These are phyloP conservation scores for Lycocerus yunnanus DNA, from an alignment of 2,888 invertebrate species.

Conservation along the genomic window DNA sequence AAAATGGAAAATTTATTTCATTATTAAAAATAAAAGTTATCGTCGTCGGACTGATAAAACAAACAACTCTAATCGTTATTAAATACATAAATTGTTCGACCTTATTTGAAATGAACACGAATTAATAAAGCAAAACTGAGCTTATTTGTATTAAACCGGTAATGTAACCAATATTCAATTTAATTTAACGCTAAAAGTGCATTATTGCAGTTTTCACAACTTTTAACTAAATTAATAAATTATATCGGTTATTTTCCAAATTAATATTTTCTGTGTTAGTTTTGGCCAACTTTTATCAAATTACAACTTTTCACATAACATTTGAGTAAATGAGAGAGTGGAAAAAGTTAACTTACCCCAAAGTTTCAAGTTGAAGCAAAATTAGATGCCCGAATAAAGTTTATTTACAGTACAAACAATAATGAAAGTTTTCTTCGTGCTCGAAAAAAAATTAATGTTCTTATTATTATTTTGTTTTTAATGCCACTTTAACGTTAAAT, in stretches of 20 bases:
- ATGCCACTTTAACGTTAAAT: constrained; percentile 17
- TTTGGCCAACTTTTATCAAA: background rate
- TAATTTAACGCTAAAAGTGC: background rate
- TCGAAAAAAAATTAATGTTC: background rate
- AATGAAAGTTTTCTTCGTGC: background rate
- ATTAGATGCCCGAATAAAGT: background rate
- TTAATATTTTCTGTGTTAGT: background rate
- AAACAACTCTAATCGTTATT: background rate
- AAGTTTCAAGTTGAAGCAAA: background rate
- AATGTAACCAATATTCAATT: background rate
- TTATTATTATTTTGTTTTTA: constrained; percentile 8
- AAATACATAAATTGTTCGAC: background rate
- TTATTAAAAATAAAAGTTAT: background rate
- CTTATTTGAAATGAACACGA: background rate
- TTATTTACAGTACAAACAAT: background rate
- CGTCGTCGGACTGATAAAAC: background rate
- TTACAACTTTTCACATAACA: background rate
- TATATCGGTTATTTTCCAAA: background rate
- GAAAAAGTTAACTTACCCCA: background rate
- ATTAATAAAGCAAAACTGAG: background rate
- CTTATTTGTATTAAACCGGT: background rate
- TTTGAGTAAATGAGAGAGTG: background rate
- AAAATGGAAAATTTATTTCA: no score
- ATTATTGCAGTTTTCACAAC: background rate
- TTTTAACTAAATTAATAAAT: no score